Conservation (phyloP, 2,113 vertebrate genomes). For the Rhynchomys soricoides region DNA sequence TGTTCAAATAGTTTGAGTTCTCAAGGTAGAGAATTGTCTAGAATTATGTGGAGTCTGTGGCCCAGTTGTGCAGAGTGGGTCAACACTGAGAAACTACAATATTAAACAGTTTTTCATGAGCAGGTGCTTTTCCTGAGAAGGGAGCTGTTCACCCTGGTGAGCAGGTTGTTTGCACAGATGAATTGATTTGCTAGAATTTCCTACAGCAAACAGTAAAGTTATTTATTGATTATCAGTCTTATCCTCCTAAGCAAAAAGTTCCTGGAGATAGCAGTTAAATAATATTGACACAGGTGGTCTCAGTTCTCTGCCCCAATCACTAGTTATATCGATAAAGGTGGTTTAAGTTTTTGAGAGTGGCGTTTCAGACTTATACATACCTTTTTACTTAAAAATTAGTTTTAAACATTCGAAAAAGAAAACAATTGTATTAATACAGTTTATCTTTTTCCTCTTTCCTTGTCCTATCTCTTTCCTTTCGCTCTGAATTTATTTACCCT, state of each 20-base stretch:
- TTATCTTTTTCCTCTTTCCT: background rate
- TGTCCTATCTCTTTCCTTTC: background rate
- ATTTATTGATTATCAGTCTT: slow-evolving; percentile 51
- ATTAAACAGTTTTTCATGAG: background rate
- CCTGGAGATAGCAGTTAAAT: slow-evolving; percentile 8
- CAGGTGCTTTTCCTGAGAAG: background rate
- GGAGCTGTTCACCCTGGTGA: background rate
- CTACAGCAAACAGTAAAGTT: slow-evolving; percentile 8
- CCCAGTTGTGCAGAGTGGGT: background rate
- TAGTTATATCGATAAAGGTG: background rate
- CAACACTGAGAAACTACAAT: background rate
- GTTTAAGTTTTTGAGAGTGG: background rate
- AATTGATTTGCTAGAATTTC: slow-evolving; percentile 46
- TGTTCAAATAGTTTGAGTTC: background rate
- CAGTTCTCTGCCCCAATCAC: background rate
- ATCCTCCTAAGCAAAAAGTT: slow-evolving; percentile 31
- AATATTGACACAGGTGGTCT: background rate
- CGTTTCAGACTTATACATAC: background rate
- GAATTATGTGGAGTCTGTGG: background rate
- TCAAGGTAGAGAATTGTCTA: background rate
- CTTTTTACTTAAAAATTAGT: background rate
- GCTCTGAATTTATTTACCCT: background rate
- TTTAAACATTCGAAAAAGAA: background rate
- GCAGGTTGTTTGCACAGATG: background rate
- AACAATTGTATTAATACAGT: background rate